Evolutionary conservation across 2,113 vertebrate genomes (phyloP), one percentile per base, ranked within the genome.

Genomic region (Clarias magur): DNA sequence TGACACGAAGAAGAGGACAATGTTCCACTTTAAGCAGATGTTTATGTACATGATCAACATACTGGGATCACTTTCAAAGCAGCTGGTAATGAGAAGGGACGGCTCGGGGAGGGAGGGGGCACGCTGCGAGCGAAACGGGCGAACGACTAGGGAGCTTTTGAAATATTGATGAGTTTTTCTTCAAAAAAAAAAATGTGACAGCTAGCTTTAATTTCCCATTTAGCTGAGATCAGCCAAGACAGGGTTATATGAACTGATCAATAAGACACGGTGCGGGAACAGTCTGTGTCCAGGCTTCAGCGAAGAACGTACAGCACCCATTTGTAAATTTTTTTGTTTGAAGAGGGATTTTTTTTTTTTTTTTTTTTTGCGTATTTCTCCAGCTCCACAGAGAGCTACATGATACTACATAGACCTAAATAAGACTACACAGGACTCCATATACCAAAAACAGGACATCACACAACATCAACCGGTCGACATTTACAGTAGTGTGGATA

Each of bases 201-300:
- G 92, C 92, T 91, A 93, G 92, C 91, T 93, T 94, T 94, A 94
- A 95, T 94, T 95, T 93, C 88, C 88, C 88, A 84, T 93, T 94
- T 94, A 94, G 92, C 92, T 83, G 85, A 88, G 92, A 93, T 90
- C 87, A 87, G 83, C 76, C 90, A 84, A 89, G 91, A 93, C 90
- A 88, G 85, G 86, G 34, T 86, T 88, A 90, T 54, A 85, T 88
- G 88, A 92, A 87, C 90, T 89, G 89, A 95, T 94, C 93, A 90
- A 94, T 94, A 91, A 56, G 82, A 63, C 72, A 80, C 3, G 60
- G 53, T 48, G 48, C 25, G 38, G 2, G 38, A 70, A 34, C 68
- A 62, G 16, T 80, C 56, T 56, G 85, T 59, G 23, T 86, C 85
- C 68, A 63, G 85, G 15, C 60, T 9, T 42, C 1, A 34, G 48